Evolutionary conservation across 2,797 vertebrate genomes (phyloP).

Genomic region (Toxotes lorentzi): DNA sequence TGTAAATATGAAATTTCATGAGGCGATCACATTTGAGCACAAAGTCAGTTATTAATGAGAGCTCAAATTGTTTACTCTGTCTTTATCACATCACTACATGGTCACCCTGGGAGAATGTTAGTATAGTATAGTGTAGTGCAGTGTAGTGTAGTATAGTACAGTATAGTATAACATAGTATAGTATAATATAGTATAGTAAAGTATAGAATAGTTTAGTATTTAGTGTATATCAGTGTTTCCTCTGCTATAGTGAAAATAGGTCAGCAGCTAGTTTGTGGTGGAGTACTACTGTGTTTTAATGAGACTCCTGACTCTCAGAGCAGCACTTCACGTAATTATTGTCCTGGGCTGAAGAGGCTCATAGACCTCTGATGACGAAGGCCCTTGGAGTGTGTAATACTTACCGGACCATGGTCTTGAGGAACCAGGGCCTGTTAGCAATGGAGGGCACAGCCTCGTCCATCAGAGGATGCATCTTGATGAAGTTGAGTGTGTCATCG

Average conservation of each 20-base stretch:
- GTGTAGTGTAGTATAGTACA: too few species aligned
- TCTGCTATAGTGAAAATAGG: constrained; percentile 61
- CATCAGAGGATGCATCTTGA: constrained; percentile 99
- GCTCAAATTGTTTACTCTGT: constrained; percentile 25
- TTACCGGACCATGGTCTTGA: constrained; percentile 99
- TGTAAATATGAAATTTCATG: constrained; percentile 15
- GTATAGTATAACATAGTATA: too few species aligned
- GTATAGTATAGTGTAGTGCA: neutral
- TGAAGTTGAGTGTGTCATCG: constrained; percentile 98
- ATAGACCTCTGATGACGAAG: constrained; percentile 31
- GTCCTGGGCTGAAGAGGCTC: constrained; percentile 59
- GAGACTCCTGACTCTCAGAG: constrained; percentile 65
- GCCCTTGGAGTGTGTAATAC: constrained; percentile 69
- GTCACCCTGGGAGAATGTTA: constrained; percentile 39
- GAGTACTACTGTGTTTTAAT: constrained; percentile 70
- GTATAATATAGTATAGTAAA: too few species aligned
- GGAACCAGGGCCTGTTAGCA: constrained; percentile 96
- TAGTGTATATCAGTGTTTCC: constrained; percentile 48
- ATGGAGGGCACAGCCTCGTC: constrained; percentile 97
- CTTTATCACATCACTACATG: constrained; percentile 24
- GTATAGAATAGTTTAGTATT: too few species aligned
- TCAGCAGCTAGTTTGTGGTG: constrained; percentile 60
- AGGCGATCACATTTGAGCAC: neutral
- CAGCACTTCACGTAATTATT: constrained; percentile 74
- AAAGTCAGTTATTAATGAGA: constrained; percentile 22